Evolutionary conservation across 2,113 vertebrate species (phyloP).

Genomic region (Eclectus roratus): DNA sequence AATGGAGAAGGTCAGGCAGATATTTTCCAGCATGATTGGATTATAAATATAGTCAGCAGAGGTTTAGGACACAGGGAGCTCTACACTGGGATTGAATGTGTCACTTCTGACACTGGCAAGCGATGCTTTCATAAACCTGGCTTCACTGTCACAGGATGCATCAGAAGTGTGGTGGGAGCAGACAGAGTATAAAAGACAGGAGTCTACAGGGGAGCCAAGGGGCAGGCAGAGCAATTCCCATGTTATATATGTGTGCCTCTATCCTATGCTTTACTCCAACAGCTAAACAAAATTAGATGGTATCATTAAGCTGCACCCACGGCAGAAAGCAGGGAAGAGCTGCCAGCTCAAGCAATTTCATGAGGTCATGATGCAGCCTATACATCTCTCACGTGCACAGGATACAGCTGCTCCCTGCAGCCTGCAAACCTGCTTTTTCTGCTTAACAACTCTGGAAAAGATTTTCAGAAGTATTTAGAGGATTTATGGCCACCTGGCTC

Average conservation of each 20-base stretch:
- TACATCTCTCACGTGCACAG: not conserved
- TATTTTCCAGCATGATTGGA: constrained; percentile 14
- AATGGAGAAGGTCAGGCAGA: not conserved
- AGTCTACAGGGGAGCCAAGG: not conserved
- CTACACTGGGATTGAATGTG: not conserved
- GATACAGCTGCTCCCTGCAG: not conserved
- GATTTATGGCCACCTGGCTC: not conserved
- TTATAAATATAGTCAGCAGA: constrained; percentile 41
- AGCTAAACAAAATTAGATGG: not conserved
- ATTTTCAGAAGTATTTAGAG: not conserved
- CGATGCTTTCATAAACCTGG: not conserved
- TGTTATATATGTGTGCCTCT: not conserved
- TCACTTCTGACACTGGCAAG: not conserved
- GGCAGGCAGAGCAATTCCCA: not conserved
- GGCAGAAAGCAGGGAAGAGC: not conserved
- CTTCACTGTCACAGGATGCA: not conserved
- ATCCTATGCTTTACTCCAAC: not conserved
- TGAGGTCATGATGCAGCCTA: not conserved
- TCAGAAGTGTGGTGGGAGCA: not conserved
- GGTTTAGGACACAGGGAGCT: not conserved
- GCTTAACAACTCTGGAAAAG: not conserved
- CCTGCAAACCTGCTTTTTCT: not conserved
- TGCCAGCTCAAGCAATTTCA: constrained; percentile 9
- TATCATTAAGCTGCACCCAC: not conserved
- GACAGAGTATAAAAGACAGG: not conserved